Percentiles rank a stretch among this genome's conserved stretches.
phyloP scores from a whole-genome alignment of 2,888 invertebrate species.

The Campoplex capitator region DNA sequence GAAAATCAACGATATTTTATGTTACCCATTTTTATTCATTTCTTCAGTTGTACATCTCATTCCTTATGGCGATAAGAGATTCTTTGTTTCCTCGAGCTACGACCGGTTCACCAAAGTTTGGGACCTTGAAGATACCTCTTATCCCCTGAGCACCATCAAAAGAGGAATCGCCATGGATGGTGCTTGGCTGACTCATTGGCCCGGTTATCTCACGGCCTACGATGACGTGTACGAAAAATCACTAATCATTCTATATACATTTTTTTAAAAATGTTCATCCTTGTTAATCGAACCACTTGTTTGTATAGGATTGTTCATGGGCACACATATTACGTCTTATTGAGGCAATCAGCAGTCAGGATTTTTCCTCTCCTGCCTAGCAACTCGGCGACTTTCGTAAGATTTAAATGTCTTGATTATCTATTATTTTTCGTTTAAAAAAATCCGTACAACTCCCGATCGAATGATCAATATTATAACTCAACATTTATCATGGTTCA shows the following conservation, averaged over 20 bases:
- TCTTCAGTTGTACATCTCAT: conserved; percentile 83
- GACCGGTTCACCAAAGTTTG: conserved; percentile 90
- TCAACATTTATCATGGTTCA: neutral
- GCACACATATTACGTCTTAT: conserved; percentile 80
- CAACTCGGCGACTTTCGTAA: conserved; percentile 83
- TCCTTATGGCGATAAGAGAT: conserved; percentile 87
- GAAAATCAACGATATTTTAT: no score
- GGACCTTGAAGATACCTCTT: conserved; percentile 87
- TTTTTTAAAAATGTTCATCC: conserved; percentile 52
- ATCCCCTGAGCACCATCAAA: conserved; percentile 82
- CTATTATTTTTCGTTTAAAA: neutral
- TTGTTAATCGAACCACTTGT: neutral
- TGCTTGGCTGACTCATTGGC: conserved; percentile 86
- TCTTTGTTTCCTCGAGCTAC: conserved; percentile 88
- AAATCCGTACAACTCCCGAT: neutral
- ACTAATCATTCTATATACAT: conserved; percentile 7
- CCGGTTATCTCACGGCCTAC: conserved; percentile 82
- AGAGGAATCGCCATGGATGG: conserved; percentile 85
- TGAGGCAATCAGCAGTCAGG: conserved; percentile 82
- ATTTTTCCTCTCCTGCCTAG: conserved; percentile 82
- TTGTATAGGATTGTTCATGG: conserved; percentile 79
- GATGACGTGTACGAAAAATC: conserved; percentile 82
- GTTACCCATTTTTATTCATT: conserved; percentile 1
- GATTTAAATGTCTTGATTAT: conserved; percentile 51
- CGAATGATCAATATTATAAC: neutral